Conservation (phyloP, 64 coral and sea anemone species). For the Pocillopora verrucosa region DNA sequence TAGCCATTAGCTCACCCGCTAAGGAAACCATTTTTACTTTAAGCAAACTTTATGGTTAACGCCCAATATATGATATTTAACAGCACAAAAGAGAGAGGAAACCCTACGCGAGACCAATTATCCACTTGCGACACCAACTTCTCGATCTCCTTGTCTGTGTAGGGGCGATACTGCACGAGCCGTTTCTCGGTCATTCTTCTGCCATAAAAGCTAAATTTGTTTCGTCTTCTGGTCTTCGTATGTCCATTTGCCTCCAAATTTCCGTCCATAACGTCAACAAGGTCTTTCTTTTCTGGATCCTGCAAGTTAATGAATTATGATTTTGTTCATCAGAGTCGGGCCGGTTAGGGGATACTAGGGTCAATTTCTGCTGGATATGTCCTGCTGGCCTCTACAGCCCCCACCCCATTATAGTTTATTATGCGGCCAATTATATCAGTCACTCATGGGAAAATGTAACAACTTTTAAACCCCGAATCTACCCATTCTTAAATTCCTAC, state of each 20-base stretch:
- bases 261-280: constrained; percentile 51
- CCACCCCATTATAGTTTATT: too few species aligned
- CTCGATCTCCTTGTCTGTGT: constrained; percentile 81
- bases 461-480: too few species aligned
- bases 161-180: constrained; percentile 67
- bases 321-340: neutral
- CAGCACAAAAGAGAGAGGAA: constrained; percentile 78
- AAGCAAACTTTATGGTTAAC: constrained; percentile 20
- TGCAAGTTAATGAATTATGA: constrained; percentile 11
- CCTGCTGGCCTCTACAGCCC: too few species aligned
- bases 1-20: neutral
- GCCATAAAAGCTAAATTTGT: constrained; percentile 31
- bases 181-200: constrained; percentile 6
- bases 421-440: too few species aligned
- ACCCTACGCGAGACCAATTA: constrained; percentile 65
- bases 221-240: constrained; percentile 27
- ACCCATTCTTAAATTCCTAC: too few species aligned
- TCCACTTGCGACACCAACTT: constrained; percentile 71
- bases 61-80: constrained; percentile 91
- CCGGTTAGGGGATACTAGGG: too few species aligned
- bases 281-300: constrained; percentile 75
- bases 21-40: neutral
- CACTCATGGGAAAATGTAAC: too few species aligned
- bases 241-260: constrained; percentile 46
- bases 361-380: neutral